Conservation (phyloP, 2,888 invertebrate genomes). For the Lepidochrysops patricia region DNA sequence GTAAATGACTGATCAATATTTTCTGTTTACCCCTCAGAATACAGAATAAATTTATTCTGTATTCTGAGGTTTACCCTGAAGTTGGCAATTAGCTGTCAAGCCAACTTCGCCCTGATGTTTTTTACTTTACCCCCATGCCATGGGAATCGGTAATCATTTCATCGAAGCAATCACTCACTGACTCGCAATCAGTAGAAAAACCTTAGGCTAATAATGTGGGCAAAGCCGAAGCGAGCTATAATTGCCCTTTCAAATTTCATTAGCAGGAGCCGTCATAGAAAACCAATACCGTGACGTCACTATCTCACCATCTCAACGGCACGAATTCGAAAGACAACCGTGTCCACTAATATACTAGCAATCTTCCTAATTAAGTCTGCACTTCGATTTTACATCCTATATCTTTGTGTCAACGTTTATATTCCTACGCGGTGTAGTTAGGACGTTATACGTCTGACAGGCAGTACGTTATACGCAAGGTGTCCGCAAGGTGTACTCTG, state of each 20-base stretch:
- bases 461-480: conserved; percentile 58
- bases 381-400: conserved; percentile 20
- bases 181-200: not conserved
- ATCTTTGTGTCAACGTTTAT: accelerated
- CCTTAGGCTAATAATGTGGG: not conserved
- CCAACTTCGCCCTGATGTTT: conserved; percentile 1
- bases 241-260: conserved; percentile 13
- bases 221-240: not conserved
- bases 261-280: conserved; percentile 17
- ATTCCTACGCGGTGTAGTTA: conserved; percentile 23
- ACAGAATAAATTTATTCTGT: not conserved
- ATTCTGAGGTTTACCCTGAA: not conserved
- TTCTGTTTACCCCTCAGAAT: too few species aligned
- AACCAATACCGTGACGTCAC: conserved; percentile 39
- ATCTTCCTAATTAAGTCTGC: conserved; percentile 45
- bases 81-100: not conserved
- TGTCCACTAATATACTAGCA: conserved; percentile 61
- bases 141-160: conserved; percentile 2
- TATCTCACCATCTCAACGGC: conserved; percentile 48
- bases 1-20: too few species aligned
- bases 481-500: conserved; percentile 60
- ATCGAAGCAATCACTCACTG: not conserved
- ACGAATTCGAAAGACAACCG: conserved; percentile 56
- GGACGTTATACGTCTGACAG: conserved; percentile 29
- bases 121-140: not conserved